A percentile compares a stretch with the other conserved stretches of the same genome.
phyloP scores from a whole-genome alignment of 2,888 invertebrate species.

The Drosophila falleni region DNA sequence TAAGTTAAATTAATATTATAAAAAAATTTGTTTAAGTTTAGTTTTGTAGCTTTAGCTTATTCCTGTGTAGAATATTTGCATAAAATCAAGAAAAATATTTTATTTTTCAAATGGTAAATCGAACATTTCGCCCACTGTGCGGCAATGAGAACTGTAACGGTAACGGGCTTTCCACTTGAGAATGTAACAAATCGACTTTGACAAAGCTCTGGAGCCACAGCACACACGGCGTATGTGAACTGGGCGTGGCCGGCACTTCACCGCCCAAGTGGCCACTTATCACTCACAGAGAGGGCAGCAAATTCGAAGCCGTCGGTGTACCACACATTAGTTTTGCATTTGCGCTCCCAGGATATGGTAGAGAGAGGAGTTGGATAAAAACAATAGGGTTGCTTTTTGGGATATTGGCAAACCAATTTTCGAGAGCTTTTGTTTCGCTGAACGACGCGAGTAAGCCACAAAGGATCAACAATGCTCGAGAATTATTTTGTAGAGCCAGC shows the following conservation, averaged over 20 bases:
- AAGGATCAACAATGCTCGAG: slow-evolving; percentile 79
- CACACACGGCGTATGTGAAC: slow-evolving; percentile 66
- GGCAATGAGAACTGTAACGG: slow-evolving; percentile 25
- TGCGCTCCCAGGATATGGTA: slow-evolving; percentile 68
- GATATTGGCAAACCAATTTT: slow-evolving; percentile 78
- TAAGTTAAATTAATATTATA: no score
- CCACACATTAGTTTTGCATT: slow-evolving; percentile 59
- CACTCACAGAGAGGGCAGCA: slow-evolving; percentile 43
- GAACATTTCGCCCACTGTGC: not conserved
- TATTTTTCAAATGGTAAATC: not conserved
- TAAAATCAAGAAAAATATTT: not conserved
- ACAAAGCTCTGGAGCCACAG: slow-evolving; percentile 68
- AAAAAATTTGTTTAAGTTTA: no score
- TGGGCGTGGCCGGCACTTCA: slow-evolving; percentile 51
- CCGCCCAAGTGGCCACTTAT: slow-evolving; percentile 71
- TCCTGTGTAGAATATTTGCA: no score
- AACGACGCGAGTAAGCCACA: slow-evolving; percentile 77
- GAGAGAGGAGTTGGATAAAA: slow-evolving; percentile 30
- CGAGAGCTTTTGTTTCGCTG: slow-evolving; percentile 77
- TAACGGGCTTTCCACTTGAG: slow-evolving; percentile 59
- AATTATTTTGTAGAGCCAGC: slow-evolving; percentile 74
- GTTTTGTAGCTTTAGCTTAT: no score
- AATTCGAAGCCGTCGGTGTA: slow-evolving; percentile 22
- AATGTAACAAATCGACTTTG: slow-evolving; percentile 84
- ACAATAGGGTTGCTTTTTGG: slow-evolving; percentile 72